Conservation (phyloP, 2,113 vertebrate genomes). For the Stigmatopora nigra region DNA sequence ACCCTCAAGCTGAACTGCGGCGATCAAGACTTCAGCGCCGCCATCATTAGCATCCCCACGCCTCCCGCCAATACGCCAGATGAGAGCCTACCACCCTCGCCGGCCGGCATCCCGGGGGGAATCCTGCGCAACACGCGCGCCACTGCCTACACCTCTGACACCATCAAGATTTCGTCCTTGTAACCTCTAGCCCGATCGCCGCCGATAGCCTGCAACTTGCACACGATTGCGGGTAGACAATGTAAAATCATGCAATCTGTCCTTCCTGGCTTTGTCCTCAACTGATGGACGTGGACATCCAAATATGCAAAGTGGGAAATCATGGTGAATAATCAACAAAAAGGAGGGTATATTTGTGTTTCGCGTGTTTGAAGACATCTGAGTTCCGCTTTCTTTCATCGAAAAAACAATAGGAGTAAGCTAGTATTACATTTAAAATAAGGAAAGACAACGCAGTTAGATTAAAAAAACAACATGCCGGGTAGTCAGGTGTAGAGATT, state of each 20-base stretch:
- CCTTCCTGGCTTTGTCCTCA: neutral
- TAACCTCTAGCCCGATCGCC: conserved; percentile 57
- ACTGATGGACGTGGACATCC: conserved; percentile 5
- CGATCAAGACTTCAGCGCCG: conserved; percentile 76
- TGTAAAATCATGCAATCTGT: neutral
- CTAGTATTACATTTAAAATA: neutral
- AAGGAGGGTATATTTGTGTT: neutral
- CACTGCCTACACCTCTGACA: conserved; percentile 71
- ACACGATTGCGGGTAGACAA: neutral
- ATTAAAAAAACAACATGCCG: neutral
- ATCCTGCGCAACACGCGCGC: conserved; percentile 77
- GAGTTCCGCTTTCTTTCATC: neutral
- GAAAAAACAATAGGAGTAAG: neutral
- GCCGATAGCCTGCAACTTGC: neutral
- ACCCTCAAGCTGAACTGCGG: conserved; percentile 82
- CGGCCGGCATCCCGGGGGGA: conserved; percentile 58
- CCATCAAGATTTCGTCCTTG: conserved; percentile 85
- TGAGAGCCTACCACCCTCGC: conserved; percentile 77
- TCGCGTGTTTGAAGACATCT: neutral
- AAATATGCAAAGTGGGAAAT: conserved; percentile 4
- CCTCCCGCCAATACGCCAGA: conserved; percentile 83
- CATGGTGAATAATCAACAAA: neutral
- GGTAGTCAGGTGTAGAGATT: neutral
- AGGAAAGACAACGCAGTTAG: neutral
- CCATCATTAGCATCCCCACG: conserved; percentile 88